These are phyloP conservation scores for Neofelis nebulosa DNA, from an alignment of 2,113 vertebrate genomes.

Conservation along the genomic window DNA sequence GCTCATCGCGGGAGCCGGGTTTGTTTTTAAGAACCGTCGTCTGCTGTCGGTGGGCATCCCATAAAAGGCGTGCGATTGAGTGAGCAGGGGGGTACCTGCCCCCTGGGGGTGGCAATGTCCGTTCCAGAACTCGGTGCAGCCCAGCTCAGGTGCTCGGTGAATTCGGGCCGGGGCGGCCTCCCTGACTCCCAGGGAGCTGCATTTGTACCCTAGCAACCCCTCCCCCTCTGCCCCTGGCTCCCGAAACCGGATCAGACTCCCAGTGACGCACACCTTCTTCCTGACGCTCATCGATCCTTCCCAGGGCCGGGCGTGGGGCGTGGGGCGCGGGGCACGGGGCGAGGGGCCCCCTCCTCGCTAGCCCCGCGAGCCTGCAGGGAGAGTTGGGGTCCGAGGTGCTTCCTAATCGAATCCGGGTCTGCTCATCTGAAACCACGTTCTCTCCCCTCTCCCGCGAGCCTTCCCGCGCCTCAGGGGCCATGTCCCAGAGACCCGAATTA, in stretches of 20 bases:
- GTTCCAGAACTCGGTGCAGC: fast-evolving
- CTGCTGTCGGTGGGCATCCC: fast-evolving
- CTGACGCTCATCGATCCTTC: slow-evolving; percentile 20
- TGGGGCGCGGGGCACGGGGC: fast-evolving
- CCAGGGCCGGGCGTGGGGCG: neutral
- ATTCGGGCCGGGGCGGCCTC: fast-evolving
- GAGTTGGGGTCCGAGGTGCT: slow-evolving; percentile 43
- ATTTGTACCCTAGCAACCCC: fast-evolving
- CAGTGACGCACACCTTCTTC: neutral
- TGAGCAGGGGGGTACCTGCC: fast-evolving
- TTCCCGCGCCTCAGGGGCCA: neutral
- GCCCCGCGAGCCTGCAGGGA: neutral
- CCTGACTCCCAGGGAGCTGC: fast-evolving
- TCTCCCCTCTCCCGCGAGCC: neutral
- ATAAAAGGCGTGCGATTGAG: fast-evolving
- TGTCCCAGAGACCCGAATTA: slow-evolving; percentile 40
- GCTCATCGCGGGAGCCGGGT: neutral
- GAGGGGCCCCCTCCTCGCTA: neutral
- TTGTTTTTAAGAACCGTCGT: fast-evolving
- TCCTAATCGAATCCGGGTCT: slow-evolving; percentile 70
- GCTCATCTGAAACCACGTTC: slow-evolving; percentile 18
- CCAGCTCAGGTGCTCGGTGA: fast-evolving
- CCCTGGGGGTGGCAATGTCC: fast-evolving
- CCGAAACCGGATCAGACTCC: neutral
- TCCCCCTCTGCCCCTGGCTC: fast-evolving